These are phyloP conservation scores for Odiellus spinosus DNA, from an alignment of 2,888 invertebrate genomes.

Conservation along the genomic window DNA sequence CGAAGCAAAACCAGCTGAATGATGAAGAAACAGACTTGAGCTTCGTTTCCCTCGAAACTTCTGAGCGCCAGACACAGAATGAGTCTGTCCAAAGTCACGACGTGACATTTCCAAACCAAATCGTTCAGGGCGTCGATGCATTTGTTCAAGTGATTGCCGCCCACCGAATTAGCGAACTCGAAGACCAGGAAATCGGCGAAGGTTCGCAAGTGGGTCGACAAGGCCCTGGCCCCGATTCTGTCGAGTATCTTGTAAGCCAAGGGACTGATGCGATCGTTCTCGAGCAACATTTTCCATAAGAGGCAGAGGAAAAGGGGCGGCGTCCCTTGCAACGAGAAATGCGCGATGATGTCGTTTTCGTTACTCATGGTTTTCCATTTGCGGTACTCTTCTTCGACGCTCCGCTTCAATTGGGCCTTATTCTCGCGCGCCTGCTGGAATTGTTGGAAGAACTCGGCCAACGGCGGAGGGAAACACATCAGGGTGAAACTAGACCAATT, in stretches of 20 bases:
- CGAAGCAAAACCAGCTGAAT: slow-evolving; percentile 74
- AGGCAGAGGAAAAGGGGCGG: slow-evolving; percentile 75
- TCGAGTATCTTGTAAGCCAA: slow-evolving; percentile 92
- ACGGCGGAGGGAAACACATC: slow-evolving; percentile 73
- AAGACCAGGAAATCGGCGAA: slow-evolving; percentile 87
- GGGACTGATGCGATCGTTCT: slow-evolving; percentile 79
- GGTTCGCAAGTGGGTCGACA: slow-evolving; percentile 79
- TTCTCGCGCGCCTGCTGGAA: slow-evolving; percentile 63
- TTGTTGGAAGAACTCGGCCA: slow-evolving; percentile 76
- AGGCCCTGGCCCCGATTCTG: slow-evolving; percentile 74
- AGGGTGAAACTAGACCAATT: slow-evolving; percentile 87
- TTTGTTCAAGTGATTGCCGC: slow-evolving; percentile 71
- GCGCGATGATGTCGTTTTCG: slow-evolving; percentile 87
- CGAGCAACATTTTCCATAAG: slow-evolving; percentile 87
- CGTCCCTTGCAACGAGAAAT: slow-evolving; percentile 84
- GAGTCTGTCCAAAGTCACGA: slow-evolving; percentile 82
- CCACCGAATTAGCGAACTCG: slow-evolving; percentile 73
- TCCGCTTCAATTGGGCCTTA: slow-evolving; percentile 36
- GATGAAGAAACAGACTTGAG: slow-evolving; percentile 85
- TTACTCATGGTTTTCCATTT: slow-evolving; percentile 88
- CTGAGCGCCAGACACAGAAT: slow-evolving; percentile 76
- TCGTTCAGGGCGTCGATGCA: slow-evolving; percentile 88
- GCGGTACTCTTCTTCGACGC: slow-evolving; percentile 85
- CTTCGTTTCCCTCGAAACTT: slow-evolving; percentile 81
- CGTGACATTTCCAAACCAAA: slow-evolving; percentile 95